Evolutionary conservation across 2,888 invertebrate genomes (phyloP), one percentile per base, ranked within the genome.

Genomic region (Argyresthia goedartella): DNA sequence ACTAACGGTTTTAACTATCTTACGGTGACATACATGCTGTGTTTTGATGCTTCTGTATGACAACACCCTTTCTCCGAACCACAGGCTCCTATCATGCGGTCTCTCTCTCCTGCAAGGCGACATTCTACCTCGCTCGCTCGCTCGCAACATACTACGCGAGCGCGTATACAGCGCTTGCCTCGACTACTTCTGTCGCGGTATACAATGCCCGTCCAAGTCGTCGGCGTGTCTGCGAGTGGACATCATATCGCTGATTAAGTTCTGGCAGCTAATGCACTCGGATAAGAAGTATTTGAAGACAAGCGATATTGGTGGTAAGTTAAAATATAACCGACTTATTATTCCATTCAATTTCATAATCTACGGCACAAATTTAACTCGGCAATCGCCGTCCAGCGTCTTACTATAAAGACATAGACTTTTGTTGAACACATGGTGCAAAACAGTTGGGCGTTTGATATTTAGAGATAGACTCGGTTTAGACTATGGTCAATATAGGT

Each of bases 181-280:
- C 52, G 99, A 99, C 73, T 99, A 98, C 77, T 99, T 97, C 78
- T 96, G 96, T 65, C 91, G 95, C 1, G 93, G 94, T 0, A 92
- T 94, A n/a, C 93, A 93, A 53, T 95, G 94, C 61, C 98, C 99
- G 0, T 92, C 93, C 0, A 96, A 96, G 66, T 89, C 90, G 36
- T 89, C 92, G 0, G 89, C 91, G 0, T 92, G 92, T 7, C 77
- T 99, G 13, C 80, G 95, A 14, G 97, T 98, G 62, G 99, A 99
- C 66, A 95, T 99, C 59, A 89, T 92, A 41, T 92, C 93, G 0
- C 78, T 99, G 51, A 90, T 98, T 53, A 92, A 93, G 64, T 99
- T 99, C 84, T 99, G 99, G 98, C 95, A 97, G 71, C 91, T 94
- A 4, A 93, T 99, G 91, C 96, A 97, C 69, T 94, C 95, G 1